These are phyloP conservation scores for Cyprinus carpio DNA, from an alignment of 2,113 vertebrate species.

Conservation along the genomic window DNA sequence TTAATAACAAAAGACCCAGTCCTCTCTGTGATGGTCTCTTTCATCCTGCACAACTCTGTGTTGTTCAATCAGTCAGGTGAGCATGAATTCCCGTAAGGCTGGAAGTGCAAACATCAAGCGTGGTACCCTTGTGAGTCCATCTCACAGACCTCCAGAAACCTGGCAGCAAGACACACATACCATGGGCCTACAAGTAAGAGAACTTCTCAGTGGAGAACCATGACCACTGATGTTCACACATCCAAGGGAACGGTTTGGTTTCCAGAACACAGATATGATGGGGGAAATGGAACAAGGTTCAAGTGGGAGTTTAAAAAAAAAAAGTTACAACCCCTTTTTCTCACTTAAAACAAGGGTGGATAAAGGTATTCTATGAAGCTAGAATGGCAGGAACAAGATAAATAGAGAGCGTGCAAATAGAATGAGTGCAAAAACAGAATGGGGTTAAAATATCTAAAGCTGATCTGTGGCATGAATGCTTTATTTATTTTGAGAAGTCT, in stretches of 20 bases:
- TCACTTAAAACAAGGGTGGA: not conserved
- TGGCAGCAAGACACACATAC: constrained; percentile 33
- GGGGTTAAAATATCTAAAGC: not conserved
- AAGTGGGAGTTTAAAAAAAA: constrained; percentile 24
- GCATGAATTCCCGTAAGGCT: not conserved
- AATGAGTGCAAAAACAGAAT: constrained; percentile 29
- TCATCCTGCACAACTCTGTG: constrained; percentile 11
- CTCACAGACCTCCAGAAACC: constrained; percentile 12
- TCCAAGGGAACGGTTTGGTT: constrained; percentile 46
- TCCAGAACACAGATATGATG: constrained; percentile 13
- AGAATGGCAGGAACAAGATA: not conserved
- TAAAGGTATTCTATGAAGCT: not conserved
- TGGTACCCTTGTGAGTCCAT: not conserved
- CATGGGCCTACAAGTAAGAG: not conserved
- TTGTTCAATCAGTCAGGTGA: constrained; percentile 36
- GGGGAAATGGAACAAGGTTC: not conserved
- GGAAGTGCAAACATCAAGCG: constrained; percentile 16
- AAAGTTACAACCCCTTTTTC: constrained; percentile 45
- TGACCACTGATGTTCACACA: constrained; percentile 54
- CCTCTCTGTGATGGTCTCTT: not conserved
- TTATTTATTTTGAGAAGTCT: constrained; percentile 46
- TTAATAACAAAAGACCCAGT: constrained; percentile 53
- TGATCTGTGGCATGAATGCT: not conserved
- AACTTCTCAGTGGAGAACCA: constrained; percentile 22
- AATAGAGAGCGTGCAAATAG: not conserved